Evolutionary conservation across 2,888 invertebrate genomes (phyloP).

Genomic region (Trissolcus brochymenae): DNA sequence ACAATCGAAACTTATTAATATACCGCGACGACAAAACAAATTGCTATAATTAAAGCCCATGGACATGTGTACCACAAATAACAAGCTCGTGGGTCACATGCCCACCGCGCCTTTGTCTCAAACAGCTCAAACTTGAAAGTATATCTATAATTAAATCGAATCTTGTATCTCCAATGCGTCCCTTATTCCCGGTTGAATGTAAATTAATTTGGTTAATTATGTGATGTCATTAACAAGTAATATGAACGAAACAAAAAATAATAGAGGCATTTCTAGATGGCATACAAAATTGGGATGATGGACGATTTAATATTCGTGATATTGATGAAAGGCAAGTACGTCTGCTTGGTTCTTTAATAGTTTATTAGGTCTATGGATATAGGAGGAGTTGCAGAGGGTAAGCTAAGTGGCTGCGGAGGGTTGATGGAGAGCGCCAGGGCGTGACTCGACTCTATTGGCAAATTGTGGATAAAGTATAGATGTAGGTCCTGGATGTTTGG

Average conservation of each 20-base stretch:
- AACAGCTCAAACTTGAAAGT: too few relatives aligned
- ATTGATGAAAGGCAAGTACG: conserved; percentile 21
- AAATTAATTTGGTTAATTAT: too few relatives aligned
- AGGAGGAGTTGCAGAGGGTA: not conserved
- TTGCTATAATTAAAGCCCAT: not conserved
- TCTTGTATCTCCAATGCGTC: too few relatives aligned
- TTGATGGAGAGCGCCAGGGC: conserved; percentile 8
- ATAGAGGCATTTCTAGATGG: not conserved
- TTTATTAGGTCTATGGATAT: conserved; percentile 28
- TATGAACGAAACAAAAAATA: too few relatives aligned
- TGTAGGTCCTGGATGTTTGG: conserved; percentile 58
- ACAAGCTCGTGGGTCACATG: not conserved
- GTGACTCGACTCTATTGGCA: conserved; percentile 20
- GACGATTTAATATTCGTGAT: not conserved
- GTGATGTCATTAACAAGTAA: too few relatives aligned
- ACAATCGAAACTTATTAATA: not conserved
- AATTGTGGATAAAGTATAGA: conserved; percentile 38
- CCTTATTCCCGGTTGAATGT: too few relatives aligned
- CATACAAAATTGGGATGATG: conserved; percentile 1
- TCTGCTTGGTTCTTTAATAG: conserved; percentile 35
- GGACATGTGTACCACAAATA: not conserved
- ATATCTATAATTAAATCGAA: too few relatives aligned
- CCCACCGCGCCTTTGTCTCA: too few relatives aligned
- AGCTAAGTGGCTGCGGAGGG: conserved; percentile 22
- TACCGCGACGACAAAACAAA: not conserved